phyloP scores from a whole-genome alignment of 1,140 invertebrate species.

The Drosophila arawakana region DNA sequence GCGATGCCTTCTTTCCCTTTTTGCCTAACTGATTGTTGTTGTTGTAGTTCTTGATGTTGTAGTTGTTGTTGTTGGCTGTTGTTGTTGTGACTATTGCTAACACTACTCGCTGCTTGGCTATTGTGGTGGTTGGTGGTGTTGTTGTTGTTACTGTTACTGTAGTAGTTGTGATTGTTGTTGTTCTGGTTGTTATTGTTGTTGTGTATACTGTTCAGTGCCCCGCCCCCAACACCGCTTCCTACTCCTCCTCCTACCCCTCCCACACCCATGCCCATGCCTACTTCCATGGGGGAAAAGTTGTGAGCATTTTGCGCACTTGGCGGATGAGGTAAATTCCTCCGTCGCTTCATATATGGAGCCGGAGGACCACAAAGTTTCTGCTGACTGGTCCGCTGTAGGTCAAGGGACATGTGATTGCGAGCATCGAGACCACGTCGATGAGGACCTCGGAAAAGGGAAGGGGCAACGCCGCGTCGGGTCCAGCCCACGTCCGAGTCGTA shows the following conservation, averaged over 20 bases:
- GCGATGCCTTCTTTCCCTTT: constrained; percentile 84
- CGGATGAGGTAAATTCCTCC: constrained; percentile 79
- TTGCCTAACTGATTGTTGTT: constrained; percentile 64
- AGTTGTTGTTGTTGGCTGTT: constrained; percentile 52
- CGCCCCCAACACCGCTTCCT: constrained; percentile 53
- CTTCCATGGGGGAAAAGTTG: constrained; percentile 80
- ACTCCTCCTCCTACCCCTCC: constrained; percentile 40
- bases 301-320: constrained; percentile 82
- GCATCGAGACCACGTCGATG: constrained; percentile 62
- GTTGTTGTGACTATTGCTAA: constrained; percentile 69
- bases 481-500: constrained; percentile 85
- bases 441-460: constrained; percentile 67
- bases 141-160: constrained; percentile 51
- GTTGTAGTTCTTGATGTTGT: constrained; percentile 34
- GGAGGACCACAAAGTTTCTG: constrained; percentile 78
- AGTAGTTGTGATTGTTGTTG: constrained; percentile 48
- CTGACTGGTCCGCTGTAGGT: constrained; percentile 77
- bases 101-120: constrained; percentile 70
- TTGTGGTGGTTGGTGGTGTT: constrained; percentile 43
- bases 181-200: constrained; percentile 48
- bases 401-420: constrained; percentile 77
- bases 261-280: constrained; percentile 8
- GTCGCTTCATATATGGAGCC: constrained; percentile 72
- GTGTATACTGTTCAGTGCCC: constrained; percentile 64
- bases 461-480: constrained; percentile 78